Evolutionary conservation across 1,140 invertebrate species (phyloP).

Genomic region (Drosophila biarmipes): DNA sequence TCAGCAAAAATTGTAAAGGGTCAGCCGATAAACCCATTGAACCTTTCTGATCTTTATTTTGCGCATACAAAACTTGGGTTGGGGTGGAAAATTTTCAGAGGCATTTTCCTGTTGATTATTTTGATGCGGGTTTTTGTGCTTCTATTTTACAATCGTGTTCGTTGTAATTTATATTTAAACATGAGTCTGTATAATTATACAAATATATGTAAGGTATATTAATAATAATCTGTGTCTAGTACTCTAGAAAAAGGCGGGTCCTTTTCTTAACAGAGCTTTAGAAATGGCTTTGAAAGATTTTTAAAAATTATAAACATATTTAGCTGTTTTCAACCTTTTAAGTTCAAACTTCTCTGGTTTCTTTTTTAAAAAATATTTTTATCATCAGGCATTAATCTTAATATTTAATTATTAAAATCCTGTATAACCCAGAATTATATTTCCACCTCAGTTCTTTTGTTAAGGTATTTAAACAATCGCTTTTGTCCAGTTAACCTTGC

Average conservation of each 20-base stretch:
- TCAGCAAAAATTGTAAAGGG: slow-evolving; percentile 11
- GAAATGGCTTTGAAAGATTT: neutral
- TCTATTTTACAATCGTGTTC: slow-evolving; percentile 37
- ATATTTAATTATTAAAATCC: too few species aligned
- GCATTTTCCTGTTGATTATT: slow-evolving; percentile 43
- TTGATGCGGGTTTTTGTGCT: slow-evolving; percentile 9
- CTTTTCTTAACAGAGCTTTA: neutral
- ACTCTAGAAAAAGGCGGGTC: neutral
- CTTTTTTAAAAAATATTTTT: too few species aligned
- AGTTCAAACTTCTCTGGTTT: too few species aligned
- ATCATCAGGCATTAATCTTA: too few species aligned
- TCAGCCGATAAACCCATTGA: slow-evolving; percentile 40
- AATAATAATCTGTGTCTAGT: slow-evolving; percentile 20
- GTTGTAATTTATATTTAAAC: slow-evolving; percentile 56
- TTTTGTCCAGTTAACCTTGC: slow-evolving; percentile 25
- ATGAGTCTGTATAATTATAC: slow-evolving; percentile 22
- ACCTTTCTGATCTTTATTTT: slow-evolving; percentile 32
- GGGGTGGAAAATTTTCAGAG: slow-evolving; percentile 57
- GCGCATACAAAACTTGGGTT: slow-evolving; percentile 32
- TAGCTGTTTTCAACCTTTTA: too few species aligned
- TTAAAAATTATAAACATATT: too few species aligned
- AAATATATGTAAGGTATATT: slow-evolving; percentile 25
- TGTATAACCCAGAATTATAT: neutral
- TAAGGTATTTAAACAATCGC: slow-evolving; percentile 18
- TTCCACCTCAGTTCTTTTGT: slow-evolving; percentile 4